These are phyloP conservation scores for Pachyrhynchus sulphureomaculatus DNA, from an alignment of 1,140 invertebrate species.

Conservation along the genomic window DNA sequence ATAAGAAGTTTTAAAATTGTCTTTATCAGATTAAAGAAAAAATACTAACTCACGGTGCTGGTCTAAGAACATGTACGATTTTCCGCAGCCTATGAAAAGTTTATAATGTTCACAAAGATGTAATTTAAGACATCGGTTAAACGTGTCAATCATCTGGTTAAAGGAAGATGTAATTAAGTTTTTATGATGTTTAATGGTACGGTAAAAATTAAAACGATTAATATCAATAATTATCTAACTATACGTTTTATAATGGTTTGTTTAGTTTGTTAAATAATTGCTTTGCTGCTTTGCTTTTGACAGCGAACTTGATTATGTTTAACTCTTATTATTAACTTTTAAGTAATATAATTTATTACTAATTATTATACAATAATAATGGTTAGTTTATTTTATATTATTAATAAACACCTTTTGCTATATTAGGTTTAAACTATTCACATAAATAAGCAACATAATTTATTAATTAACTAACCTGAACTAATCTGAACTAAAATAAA, in stretches of 20 bases:
- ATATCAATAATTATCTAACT: slow-evolving; percentile 16
- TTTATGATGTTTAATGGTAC: neutral
- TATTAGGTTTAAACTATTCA: too few relatives aligned
- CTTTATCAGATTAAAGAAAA: slow-evolving; percentile 14
- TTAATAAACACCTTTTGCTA: too few relatives aligned
- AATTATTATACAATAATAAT: too few relatives aligned
- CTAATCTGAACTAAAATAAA: too few relatives aligned
- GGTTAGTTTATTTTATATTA: too few relatives aligned
- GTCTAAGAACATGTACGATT: neutral
- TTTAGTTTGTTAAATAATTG: slow-evolving; percentile 3
- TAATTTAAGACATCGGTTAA: slow-evolving; percentile 7
- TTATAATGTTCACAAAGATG: slow-evolving; percentile 8
- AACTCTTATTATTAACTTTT: too few relatives aligned
- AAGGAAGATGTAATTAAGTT: slow-evolving; percentile 10
- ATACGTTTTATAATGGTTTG: neutral
- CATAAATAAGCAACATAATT: too few relatives aligned
- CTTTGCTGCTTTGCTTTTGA: too few relatives aligned
- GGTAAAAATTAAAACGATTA: slow-evolving; percentile 8
- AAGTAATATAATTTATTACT: too few relatives aligned
- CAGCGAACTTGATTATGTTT: too few relatives aligned
- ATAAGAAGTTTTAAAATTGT: slow-evolving; percentile 5
- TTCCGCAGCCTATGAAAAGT: slow-evolving; percentile 1
- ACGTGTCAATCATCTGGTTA: slow-evolving; percentile 8
- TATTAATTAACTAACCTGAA: too few relatives aligned
- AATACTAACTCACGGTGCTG: slow-evolving; percentile 12